Evolutionary conservation across 2,113 vertebrate genomes (phyloP).

Genomic region (Mastomys natalensis): DNA sequence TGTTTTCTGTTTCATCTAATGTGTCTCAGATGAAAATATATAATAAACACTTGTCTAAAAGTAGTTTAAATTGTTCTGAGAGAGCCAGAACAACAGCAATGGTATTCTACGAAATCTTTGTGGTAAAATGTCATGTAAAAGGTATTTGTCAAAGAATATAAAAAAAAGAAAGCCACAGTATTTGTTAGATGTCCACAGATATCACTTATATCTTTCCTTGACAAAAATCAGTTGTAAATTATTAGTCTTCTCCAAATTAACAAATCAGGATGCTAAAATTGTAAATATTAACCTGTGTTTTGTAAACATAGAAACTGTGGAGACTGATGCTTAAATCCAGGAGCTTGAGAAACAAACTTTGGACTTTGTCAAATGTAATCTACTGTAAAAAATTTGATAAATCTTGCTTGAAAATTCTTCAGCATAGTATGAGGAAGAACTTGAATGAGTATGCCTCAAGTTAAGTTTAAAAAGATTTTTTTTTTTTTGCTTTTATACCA

Average conservation of each 20-base stretch:
- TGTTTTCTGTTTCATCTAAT: background rate
- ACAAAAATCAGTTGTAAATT: background rate
- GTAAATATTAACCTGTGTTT: background rate
- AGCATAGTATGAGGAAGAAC: background rate
- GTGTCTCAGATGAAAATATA: background rate
- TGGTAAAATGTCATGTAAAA: background rate
- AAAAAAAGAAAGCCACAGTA: background rate
- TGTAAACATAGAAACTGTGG: too few relatives aligned
- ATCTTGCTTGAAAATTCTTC: background rate
- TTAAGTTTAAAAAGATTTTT: conserved; percentile 26
- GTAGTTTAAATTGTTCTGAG: background rate
- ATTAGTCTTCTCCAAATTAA: background rate
- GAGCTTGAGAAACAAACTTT: background rate
- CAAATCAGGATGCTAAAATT: background rate
- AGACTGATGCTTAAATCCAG: background rate
- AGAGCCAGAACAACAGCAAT: background rate
- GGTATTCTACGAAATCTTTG: background rate
- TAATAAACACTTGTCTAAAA: background rate
- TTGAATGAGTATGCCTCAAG: background rate
- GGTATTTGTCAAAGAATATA: background rate
- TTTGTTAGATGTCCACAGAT: background rate
- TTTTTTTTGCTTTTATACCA: too few relatives aligned
- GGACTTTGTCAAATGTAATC: background rate
- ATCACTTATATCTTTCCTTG: background rate
- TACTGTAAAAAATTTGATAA: background rate